Evolutionary conservation across 2,888 invertebrate species (phyloP), one percentile per base, ranked within the genome.

Genomic region (Orgyia antiqua): DNA sequence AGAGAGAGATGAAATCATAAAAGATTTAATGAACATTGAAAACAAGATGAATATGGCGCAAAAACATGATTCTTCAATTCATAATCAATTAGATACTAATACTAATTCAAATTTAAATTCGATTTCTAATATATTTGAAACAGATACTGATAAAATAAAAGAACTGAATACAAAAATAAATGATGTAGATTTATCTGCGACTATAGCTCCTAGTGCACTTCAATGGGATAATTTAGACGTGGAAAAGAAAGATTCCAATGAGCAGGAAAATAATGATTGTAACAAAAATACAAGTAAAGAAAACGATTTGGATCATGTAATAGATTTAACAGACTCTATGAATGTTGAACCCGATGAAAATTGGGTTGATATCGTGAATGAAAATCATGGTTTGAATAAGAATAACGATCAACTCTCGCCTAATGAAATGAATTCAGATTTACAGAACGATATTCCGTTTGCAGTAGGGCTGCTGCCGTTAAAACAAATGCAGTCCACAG

Each of bases 21-120:
- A 82, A 50, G 84, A 84, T 51, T 57, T 84, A 31, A 76, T 84
- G 70, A 83, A 80, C 37, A 79, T 84, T 48, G 84, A 83, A 49
- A 71, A 68, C 32, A 78, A 72, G 39, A 75, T 82, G 36, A 65
- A 58, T 38, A 58, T 73, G 45, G 48, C 57, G 8, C 62, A 63
- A 15, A 57, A 59, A 13, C 58, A 49, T 33, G 47, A 58, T 33
- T 35, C 50, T 12, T 39, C 50, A 18, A 47, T 37, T 17, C 51
- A 51, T 27, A 50, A 58, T 11, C 51, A 54, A 12, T 48, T 45
- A 26, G 54, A 56, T 19, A 24, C 36, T 12, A 53, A 42, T 33
- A 32, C 53, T 8, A 53, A 56, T 29, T 38, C 57, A 11, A 57
- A 59, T 12, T 52, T n/a, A 20, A 15, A 15, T 15, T n/a, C n/a